Evolutionary conservation across 2,888 invertebrate genomes (phyloP), one percentile per base, ranked within the genome.

Genomic region (Aspidiotus destructor): DNA sequence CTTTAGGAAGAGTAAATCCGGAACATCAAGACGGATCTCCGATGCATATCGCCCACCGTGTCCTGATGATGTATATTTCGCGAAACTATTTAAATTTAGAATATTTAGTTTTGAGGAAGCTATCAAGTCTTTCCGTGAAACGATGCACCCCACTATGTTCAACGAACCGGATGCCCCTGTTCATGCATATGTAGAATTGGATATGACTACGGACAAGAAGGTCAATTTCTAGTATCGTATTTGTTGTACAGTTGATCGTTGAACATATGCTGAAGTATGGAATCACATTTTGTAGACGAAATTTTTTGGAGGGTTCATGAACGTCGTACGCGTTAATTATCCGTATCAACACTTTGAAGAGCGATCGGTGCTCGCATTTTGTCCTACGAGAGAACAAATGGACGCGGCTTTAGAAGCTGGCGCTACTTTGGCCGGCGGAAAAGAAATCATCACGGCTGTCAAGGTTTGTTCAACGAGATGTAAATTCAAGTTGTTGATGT

Each of bases 131-230:
- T 89, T 92, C 74, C 82, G 87, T 61, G 90, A 94, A 77, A 85
- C 86, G 0, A 89, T 92, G 76, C 87, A 91, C 76, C 89, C 92
- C 0, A 84, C 87, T 1, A 86, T 93, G 80, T 88, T 85, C 74
- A 89, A 94, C 77, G 78, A 81, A 52, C 88, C 90, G 0, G 81
- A 87, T 76, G 86, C 89, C 0, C 78, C 84, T 13, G 77, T 95
- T 0, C 82, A 81, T 72, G 84, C 88, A 5, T 78, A 82, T 52
- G 80, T 94, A 69, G 92, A 94, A 76, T 77, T 94, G 6, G 87
- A 94, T 76, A 88, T 94, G 88, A 81, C 81, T 72, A 85, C 84
- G 65, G 83, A 81, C 71, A 87, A 85, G 76, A 83, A 84, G 80
- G 65, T 69, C 28, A 16, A 28, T 13, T n/a, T 48, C 28, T 58